Evolutionary conservation across 2,113 vertebrate species (phyloP), one percentile per base, ranked within the genome.

Genomic region (Prietella phreatophila): DNA sequence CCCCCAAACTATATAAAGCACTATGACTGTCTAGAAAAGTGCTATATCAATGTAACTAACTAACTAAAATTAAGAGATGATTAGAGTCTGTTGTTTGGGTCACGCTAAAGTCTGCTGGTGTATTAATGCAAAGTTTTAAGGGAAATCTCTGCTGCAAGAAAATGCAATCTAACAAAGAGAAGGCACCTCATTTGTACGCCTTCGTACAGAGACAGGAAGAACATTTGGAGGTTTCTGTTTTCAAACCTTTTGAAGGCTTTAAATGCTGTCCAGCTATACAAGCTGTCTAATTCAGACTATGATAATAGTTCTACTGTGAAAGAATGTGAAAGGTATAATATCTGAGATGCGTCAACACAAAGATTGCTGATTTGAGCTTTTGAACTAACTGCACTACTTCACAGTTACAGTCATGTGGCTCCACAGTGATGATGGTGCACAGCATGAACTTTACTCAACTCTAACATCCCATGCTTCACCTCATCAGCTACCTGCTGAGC

Each of bases 401-500:
- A 7, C 56, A 60, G 80, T 61, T 82, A 25, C 80, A 61, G 58
- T 14, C 80, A 39, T 82, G 58, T 61, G 80, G 80, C 56, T 82
- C 55, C 80, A 82, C 78, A 81, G 33, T 60, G 53, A 39, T 82
- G 80, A 82, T 60, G 56, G 61, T 81, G 55, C 30, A 82, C 56
- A 82, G 80, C 22, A 3, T 61, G 79, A 61, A 82, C 80, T 71
- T 84, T 83, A 67, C 39, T 67, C 82, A 42, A 25, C 60, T 67
- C 42, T 20, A 65, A 84, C 61, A 67, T 82, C 80, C 80, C 80
- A 82, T 60, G 19, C 56, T 61, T 82, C 33, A 27, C 36, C 80
- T 82, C 80, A 82, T 60, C 80, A 82, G 80, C 60, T 69, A 84
- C 61, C 83, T 53, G 63, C 83, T 71, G 83, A 55, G 83, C n/a